phyloP scores from a whole-genome alignment of 2,888 invertebrate genomes.

The Resseliella maxima region DNA sequence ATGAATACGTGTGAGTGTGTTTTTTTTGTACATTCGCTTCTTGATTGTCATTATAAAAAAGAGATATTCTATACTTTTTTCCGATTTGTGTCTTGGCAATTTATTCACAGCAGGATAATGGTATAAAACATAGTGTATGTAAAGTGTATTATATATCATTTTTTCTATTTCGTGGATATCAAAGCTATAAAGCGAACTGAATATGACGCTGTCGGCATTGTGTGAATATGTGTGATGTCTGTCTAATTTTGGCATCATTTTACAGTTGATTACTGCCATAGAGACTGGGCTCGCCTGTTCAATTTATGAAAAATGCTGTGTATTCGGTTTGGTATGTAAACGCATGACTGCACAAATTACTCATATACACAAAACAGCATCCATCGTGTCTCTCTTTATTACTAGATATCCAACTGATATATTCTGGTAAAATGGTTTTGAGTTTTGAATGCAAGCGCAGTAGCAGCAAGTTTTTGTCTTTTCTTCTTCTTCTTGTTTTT shows the following conservation, averaged over 20 bases:
- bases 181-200: conserved; percentile 20
- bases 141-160: too few relatives aligned
- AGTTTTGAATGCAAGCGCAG: conserved; percentile 12
- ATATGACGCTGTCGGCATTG: conserved; percentile 15
- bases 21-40: background rate
- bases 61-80: conserved; percentile 41
- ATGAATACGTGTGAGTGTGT: too few relatives aligned
- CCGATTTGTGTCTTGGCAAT: conserved; percentile 34
- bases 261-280: conserved; percentile 53
- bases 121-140: background rate
- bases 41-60: background rate
- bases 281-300: background rate
- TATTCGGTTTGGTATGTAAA: conserved; percentile 7
- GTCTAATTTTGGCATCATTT: conserved; percentile 53
- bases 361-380: conserved; percentile 34
- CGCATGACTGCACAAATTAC: conserved; percentile 46
- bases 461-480: background rate
- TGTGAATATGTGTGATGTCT: conserved; percentile 1
- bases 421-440: background rate
- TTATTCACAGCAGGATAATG: conserved; percentile 48
- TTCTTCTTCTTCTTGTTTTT: too few relatives aligned
- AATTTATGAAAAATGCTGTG: background rate
- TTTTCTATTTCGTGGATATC: background rate
- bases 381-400: background rate
- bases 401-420: conserved; percentile 24